Evolutionary conservation across 2,113 vertebrate species (phyloP).

Genomic region (Halichoerus grypus): DNA sequence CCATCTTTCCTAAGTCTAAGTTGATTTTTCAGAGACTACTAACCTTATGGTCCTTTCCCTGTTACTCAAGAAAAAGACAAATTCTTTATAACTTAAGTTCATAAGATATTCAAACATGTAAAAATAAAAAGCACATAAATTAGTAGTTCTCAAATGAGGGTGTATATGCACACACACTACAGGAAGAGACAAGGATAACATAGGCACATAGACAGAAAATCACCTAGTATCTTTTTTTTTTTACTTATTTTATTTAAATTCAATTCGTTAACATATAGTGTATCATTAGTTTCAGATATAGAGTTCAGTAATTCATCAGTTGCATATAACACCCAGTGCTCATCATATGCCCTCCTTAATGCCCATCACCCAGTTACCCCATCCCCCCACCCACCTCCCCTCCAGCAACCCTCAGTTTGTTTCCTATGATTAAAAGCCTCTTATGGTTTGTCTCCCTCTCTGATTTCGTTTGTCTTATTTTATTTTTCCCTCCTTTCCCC

Average conservation of each 20-base stretch:
- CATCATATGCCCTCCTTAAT: neutral
- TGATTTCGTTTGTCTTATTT: neutral
- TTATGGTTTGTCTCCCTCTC: neutral
- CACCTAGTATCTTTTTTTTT: neutral
- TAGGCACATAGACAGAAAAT: neutral
- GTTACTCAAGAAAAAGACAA: slow-evolving; percentile 9
- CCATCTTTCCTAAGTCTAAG: neutral
- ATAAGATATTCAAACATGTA: slow-evolving; percentile 25
- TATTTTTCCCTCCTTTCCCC: neutral
- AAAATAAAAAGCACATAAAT: slow-evolving; percentile 24
- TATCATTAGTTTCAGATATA: neutral
- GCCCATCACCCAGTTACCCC: neutral
- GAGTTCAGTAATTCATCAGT: neutral
- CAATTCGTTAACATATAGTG: neutral
- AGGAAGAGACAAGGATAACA: neutral
- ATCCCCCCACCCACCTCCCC: neutral
- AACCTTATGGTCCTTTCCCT: neutral
- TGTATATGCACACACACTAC: neutral
- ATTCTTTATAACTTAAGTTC: slow-evolving; percentile 35
- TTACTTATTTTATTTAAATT: neutral
- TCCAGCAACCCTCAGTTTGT: neutral
- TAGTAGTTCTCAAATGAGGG: neutral
- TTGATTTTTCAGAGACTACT: slow-evolving; percentile 38
- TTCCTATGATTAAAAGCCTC: neutral
- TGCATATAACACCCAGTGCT: neutral